These are phyloP conservation scores for Dufourea novaeangliae DNA, from an alignment of 1,140 invertebrate genomes.

Conservation along the genomic window DNA sequence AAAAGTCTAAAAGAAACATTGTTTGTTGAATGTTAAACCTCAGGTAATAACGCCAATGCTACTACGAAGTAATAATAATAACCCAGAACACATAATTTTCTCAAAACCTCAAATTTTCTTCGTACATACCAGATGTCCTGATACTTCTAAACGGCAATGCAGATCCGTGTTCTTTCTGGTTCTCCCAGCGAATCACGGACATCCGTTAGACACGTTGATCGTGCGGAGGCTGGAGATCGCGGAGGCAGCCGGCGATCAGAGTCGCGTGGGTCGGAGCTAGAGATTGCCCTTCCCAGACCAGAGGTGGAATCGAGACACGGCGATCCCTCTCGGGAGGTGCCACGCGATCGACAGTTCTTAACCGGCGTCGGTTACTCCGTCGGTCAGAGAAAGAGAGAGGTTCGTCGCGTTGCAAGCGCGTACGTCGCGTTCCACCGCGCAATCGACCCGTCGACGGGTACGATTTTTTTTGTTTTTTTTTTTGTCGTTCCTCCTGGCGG, in stretches of 20 bases:
- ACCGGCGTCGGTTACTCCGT: conserved; percentile 32
- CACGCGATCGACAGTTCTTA: conserved; percentile 60
- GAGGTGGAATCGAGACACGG: conserved; percentile 47
- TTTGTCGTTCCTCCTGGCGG: no score
- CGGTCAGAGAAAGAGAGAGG: conserved; percentile 34
- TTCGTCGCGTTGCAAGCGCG: neutral
- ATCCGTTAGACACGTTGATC: conserved; percentile 57
- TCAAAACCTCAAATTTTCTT: no score
- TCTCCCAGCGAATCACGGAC: conserved; percentile 45
- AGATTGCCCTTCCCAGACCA: conserved; percentile 61
- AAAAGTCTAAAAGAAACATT: no score
- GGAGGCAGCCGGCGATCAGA: conserved; percentile 47
- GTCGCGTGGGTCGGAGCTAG: conserved; percentile 70
- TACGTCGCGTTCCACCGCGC: conserved; percentile 28
- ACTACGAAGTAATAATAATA: no score
- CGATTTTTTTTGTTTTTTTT: neutral
- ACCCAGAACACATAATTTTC: no score
- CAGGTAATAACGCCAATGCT: no score
- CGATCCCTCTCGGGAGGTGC: conserved; percentile 59
- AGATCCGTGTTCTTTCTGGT: no score
- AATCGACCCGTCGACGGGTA: neutral
- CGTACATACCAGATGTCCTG: no score
- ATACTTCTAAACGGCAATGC: no score
- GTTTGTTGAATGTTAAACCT: no score
- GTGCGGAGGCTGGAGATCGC: conserved; percentile 54